A percentile compares a stretch with the other conserved stretches of the same genome.
Conservation (phyloP, 2,797 vertebrate species). For the Neosilurus hyrtlii region DNA sequence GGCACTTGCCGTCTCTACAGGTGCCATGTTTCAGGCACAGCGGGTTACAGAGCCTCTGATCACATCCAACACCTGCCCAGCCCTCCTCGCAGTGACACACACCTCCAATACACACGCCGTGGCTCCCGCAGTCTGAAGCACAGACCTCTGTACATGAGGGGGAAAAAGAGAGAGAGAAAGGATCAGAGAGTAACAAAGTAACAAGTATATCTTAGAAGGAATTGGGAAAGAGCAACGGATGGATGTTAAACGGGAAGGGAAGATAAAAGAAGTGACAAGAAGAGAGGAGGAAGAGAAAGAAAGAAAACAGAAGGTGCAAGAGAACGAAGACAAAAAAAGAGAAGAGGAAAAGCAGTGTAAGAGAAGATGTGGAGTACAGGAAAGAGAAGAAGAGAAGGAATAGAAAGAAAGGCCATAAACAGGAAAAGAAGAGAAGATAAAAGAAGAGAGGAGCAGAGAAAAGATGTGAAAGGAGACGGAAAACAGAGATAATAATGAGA, state of each 20-base stretch:
- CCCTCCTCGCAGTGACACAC: constrained; percentile 88
- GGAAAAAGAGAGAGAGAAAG: background rate
- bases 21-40: constrained; percentile 86
- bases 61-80: constrained; percentile 84
- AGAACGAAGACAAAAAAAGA: background rate
- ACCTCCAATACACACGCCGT: constrained; percentile 86
- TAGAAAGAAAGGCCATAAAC: background rate
- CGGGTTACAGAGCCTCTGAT: constrained; percentile 87
- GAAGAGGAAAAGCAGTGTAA: background rate
- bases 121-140: constrained; percentile 86
- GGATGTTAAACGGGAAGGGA: background rate
- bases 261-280: background rate
- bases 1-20: constrained; percentile 90
- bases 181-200: background rate
- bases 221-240: background rate
- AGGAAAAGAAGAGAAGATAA: background rate
- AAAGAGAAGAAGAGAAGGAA: background rate
- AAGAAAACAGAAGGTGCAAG: background rate
- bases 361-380: background rate
- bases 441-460: too few relatives aligned
- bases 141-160: constrained; percentile 79
- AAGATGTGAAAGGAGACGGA: background rate
- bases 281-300: background rate
- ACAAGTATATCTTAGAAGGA: background rate
- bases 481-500: background rate